A percentile compares a stretch with the other conserved stretches of the same genome.
Conservation (phyloP, 1,140 invertebrate genomes). For the Drosophila kepulauana region DNA sequence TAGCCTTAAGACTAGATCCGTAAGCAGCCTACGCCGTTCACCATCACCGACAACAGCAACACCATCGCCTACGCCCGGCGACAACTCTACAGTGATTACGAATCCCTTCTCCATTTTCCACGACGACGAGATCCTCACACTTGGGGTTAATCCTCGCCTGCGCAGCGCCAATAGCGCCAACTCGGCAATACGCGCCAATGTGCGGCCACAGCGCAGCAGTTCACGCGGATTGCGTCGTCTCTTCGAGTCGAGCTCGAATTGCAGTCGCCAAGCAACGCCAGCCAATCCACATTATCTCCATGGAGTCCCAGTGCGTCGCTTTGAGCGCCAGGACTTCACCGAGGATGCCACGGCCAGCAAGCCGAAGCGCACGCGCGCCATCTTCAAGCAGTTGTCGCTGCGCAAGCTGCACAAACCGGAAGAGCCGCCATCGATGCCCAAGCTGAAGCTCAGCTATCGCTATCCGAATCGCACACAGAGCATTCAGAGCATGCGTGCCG, state of each 20-base stretch:
- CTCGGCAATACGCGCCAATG: conserved; percentile 15
- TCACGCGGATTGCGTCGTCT: conserved; percentile 55
- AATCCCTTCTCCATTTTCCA: conserved; percentile 84
- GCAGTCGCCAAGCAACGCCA: conserved; percentile 21
- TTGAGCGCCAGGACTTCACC: conserved; percentile 77
- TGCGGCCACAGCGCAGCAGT: conserved; percentile 42
- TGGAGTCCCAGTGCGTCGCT: conserved; percentile 69
- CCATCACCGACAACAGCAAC: neutral
- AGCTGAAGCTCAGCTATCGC: conserved; percentile 78
- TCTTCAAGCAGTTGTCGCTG: conserved; percentile 77
- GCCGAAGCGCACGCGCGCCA: conserved; percentile 47
- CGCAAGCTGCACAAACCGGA: conserved; percentile 58
- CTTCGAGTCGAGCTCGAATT: conserved; percentile 55
- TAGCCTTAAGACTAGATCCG: conserved; percentile 76
- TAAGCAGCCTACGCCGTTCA: conserved; percentile 56
- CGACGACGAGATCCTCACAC: conserved; percentile 75
- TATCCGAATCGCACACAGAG: conserved; percentile 82
- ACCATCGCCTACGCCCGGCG: conserved; percentile 19
- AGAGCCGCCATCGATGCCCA: conserved; percentile 68
- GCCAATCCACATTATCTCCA: conserved; percentile 64
- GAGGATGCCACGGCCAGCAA: conserved; percentile 34
- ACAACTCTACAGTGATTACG: conserved; percentile 80
- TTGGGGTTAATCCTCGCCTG: conserved; percentile 69
- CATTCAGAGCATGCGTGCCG: conserved; percentile 70
- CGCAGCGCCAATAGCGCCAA: conserved; percentile 53